A percentile compares a stretch with the other conserved stretches of the same genome.
These are phyloP conservation scores for Gerosis bhagava DNA, from an alignment of 2,888 invertebrate genomes.

Conservation along the genomic window DNA sequence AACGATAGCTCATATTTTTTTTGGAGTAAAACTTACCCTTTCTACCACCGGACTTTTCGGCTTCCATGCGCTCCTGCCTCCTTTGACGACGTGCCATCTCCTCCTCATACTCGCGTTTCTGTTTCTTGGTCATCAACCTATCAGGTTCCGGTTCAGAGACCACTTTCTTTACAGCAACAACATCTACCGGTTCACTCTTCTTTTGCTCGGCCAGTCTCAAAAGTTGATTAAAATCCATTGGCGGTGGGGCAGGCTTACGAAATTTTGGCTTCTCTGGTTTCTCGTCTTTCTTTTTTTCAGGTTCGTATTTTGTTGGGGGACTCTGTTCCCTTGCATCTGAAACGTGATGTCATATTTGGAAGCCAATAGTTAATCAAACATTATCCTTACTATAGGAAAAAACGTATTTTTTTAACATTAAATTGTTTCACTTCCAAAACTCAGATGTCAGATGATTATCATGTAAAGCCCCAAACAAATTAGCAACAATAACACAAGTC, in stretches of 20 bases:
- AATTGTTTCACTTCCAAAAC: too few relatives aligned
- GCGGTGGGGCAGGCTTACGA: constrained; percentile 85
- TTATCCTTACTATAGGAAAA: too few relatives aligned
- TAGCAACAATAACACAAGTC: too few relatives aligned
- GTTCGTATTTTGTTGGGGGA: constrained; percentile 62
- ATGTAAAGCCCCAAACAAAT: too few relatives aligned
- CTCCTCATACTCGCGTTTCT: constrained; percentile 88
- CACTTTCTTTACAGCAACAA: constrained; percentile 48
- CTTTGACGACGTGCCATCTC: constrained; percentile 85
- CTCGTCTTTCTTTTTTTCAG: constrained; percentile 65
- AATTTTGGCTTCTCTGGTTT: constrained; percentile 81
- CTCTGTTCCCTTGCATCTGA: constrained; percentile 52
- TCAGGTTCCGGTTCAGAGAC: constrained; percentile 83
- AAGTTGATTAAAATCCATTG: constrained; percentile 90
- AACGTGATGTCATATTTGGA: too few relatives aligned
- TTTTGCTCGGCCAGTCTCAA: constrained; percentile 92
- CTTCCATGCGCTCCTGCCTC: constrained; percentile 62
- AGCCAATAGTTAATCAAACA: too few relatives aligned
- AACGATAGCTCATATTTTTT: too few relatives aligned
- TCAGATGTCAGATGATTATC: too few relatives aligned
- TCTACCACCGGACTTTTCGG: constrained; percentile 49
- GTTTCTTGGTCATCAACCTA: constrained; percentile 90
- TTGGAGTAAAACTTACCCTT: too few relatives aligned
- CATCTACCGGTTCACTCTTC: constrained; percentile 89
- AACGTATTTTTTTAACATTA: too few relatives aligned